These are phyloP conservation scores for Oreamnos americanus DNA, from an alignment of 2,113 vertebrate species.

Conservation along the genomic window DNA sequence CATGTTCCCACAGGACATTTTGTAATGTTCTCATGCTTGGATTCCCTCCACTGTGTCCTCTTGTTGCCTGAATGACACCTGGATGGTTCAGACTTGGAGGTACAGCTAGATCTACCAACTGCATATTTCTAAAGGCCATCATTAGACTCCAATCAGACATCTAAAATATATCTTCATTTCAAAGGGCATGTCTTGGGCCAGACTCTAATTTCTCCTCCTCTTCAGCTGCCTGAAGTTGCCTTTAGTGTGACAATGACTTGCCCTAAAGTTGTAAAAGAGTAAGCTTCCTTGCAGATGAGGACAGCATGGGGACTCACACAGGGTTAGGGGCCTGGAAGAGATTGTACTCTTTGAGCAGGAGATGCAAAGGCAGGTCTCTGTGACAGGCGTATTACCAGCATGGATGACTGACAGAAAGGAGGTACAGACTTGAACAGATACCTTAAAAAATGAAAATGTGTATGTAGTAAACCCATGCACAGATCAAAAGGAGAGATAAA, in stretches of 20 bases:
- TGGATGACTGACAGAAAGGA: neutral
- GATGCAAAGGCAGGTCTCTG: neutral
- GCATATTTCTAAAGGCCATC: neutral
- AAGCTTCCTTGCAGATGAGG: neutral
- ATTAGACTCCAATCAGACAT: neutral
- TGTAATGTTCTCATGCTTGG: neutral
- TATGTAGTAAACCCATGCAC: neutral
- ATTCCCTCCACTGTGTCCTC: neutral
- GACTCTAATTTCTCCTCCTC: neutral
- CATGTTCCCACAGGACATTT: neutral
- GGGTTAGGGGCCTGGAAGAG: neutral
- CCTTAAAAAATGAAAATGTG: neutral
- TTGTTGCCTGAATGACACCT: neutral
- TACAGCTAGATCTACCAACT: too few relatives aligned
- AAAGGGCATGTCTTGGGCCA: neutral
- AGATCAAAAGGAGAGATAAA: neutral
- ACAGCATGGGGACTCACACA: neutral
- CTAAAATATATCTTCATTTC: neutral
- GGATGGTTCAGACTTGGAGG: neutral
- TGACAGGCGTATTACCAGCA: neutral
- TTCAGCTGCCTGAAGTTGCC: neutral
- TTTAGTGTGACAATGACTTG: neutral
- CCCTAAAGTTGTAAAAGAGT: neutral
- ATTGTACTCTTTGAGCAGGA: neutral
- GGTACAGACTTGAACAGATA: neutral